Conservation (phyloP, 1,140 invertebrate genomes). For the Riptortus pedestris region DNA sequence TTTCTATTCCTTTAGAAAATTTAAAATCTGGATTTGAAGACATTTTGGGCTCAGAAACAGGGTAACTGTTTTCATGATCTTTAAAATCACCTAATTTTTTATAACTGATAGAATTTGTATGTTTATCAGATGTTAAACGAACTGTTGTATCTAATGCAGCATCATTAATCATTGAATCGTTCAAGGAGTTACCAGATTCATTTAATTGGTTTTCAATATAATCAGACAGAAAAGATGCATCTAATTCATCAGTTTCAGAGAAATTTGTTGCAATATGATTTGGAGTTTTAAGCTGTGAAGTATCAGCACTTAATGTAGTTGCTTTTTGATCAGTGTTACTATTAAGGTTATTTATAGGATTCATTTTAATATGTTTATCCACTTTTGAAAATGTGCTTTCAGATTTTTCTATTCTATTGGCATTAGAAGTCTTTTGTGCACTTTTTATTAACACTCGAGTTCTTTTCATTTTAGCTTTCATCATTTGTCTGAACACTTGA, state of each 20-base stretch:
- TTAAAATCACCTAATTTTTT: not conserved
- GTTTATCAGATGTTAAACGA: too few relatives aligned
- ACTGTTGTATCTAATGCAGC: too few relatives aligned
- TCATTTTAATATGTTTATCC: not conserved
- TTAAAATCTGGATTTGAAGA: not conserved
- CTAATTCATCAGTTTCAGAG: too few relatives aligned
- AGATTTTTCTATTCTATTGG: not conserved
- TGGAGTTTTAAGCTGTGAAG: too few relatives aligned
- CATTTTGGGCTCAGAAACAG: not conserved
- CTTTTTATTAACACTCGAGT: constrained; percentile 7
- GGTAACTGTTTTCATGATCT: not conserved
- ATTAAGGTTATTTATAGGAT: not conserved
- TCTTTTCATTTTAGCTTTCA: constrained; percentile 23
- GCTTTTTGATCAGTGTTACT: not conserved
- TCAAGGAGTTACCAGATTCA: too few relatives aligned
- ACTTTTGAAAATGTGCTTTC: not conserved
- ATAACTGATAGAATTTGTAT: not conserved
- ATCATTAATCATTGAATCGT: too few relatives aligned
- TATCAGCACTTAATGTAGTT: not conserved
- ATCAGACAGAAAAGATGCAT: too few relatives aligned
- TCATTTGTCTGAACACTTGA: constrained; percentile 6
- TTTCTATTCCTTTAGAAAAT: not conserved
- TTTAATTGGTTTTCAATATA: too few relatives aligned
- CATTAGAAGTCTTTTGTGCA: not conserved
- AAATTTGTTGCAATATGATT: too few relatives aligned